Conservation (phyloP, 2,113 vertebrate genomes). For the Centrocercus urophasianus region DNA sequence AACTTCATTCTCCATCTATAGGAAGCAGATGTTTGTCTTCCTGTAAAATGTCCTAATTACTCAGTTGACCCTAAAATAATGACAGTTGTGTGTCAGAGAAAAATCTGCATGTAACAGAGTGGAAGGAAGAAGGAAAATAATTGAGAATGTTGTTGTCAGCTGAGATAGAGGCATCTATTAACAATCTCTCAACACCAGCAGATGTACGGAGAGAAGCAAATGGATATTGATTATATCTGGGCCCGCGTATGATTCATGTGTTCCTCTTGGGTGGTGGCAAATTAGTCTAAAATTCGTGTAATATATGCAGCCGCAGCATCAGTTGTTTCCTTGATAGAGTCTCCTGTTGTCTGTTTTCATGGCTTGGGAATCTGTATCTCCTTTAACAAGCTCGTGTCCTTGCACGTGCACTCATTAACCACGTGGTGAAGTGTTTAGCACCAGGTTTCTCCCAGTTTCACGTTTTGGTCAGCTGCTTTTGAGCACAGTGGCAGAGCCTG, state of each 20-base stretch:
- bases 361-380: not conserved
- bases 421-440: not conserved
- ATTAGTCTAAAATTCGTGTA: conserved; percentile 39
- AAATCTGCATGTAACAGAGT: not conserved
- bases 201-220: conserved; percentile 49
- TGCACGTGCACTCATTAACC: not conserved
- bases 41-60: not conserved
- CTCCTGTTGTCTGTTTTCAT: not conserved
- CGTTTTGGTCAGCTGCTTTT: not conserved
- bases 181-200: not conserved
- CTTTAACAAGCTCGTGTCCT: conserved; percentile 32
- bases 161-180: conserved; percentile 13
- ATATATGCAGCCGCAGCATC: conserved; percentile 22
- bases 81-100: not conserved
- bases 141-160: not conserved
- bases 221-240: conserved; percentile 61
- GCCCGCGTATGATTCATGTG: not conserved
- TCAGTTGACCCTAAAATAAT: not conserved
- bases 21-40: not conserved
- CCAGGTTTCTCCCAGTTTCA: not conserved
- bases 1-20: not conserved
- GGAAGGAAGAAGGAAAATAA: not conserved
- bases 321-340: conserved; percentile 23
- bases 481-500: not conserved
- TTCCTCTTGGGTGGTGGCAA: conserved; percentile 18